Conservation (phyloP, 2,113 vertebrate genomes). For the Nothobranchius furzeri region DNA sequence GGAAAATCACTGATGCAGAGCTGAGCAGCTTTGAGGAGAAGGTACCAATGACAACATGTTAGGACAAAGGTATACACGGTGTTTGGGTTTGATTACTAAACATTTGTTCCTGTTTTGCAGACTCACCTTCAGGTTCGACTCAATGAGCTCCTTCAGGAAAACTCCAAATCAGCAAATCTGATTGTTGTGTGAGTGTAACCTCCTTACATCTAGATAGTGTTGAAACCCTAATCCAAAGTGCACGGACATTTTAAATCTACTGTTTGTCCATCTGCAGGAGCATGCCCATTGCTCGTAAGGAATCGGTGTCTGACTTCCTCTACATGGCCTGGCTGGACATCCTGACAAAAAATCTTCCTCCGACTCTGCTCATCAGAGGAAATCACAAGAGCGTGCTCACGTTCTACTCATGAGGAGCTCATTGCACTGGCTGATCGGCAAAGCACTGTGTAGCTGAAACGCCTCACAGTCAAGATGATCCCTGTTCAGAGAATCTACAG, state of each 20-base stretch:
- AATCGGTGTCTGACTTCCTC: slow-evolving; percentile 89
- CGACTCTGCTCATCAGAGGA: slow-evolving; percentile 90
- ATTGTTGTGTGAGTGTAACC: slow-evolving; percentile 89
- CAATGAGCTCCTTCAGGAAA: slow-evolving; percentile 90
- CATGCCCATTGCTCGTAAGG: slow-evolving; percentile 96
- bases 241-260: neutral
- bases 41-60: slow-evolving; percentile 66
- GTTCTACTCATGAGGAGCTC: slow-evolving; percentile 90
- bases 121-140: slow-evolving; percentile 91
- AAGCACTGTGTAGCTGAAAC: neutral
- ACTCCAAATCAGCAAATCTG: slow-evolving; percentile 91
- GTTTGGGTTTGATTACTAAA: neutral
- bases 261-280: slow-evolving; percentile 80
- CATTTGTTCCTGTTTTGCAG: slow-evolving; percentile 70
- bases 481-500: slow-evolving; percentile 10
- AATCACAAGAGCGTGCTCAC: slow-evolving; percentile 98
- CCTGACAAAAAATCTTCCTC: slow-evolving; percentile 93
- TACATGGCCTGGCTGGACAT: slow-evolving; percentile 98
- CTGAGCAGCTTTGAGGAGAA: slow-evolving; percentile 91
- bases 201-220: neutral
- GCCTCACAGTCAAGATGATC: slow-evolving; percentile 4
- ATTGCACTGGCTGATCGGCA: neutral
- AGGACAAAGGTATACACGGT: neutral
- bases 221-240: neutral
- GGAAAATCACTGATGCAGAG: slow-evolving; percentile 95